A percentile compares a stretch with the other conserved stretches of the same genome.
phyloP scores from a whole-genome alignment of 2,888 invertebrate species.

The Melangyna quadrimaculata region DNA sequence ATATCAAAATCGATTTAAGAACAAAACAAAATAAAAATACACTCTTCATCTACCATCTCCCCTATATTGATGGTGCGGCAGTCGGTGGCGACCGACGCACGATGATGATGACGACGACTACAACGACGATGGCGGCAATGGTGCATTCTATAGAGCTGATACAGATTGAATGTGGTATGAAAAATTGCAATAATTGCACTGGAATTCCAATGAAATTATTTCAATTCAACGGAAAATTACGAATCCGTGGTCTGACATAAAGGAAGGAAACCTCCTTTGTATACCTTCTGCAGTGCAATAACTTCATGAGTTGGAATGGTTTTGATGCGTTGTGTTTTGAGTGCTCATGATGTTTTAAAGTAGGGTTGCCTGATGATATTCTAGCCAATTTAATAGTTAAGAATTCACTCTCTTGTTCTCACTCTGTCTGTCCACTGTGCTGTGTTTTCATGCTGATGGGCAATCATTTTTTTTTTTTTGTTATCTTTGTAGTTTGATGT shows the following conservation, averaged over 20 bases:
- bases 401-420: neutral
- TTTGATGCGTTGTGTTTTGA: constrained; percentile 10
- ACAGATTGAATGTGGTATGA: constrained; percentile 57
- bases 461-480: neutral
- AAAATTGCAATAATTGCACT: constrained; percentile 70
- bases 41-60: neutral
- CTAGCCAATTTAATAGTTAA: constrained; percentile 20
- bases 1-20: constrained; percentile 34
- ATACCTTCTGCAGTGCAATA: neutral
- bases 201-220: constrained; percentile 70
- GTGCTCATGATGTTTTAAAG: constrained; percentile 13
- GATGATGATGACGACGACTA: neutral
- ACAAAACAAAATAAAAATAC: constrained; percentile 12
- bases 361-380: neutral
- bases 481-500: constrained; percentile 6
- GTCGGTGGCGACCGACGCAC: neutral
- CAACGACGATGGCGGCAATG: neutral
- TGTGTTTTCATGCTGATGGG: constrained; percentile 1
- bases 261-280: neutral
- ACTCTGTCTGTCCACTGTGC: neutral
- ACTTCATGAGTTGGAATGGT: neutral
- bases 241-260: constrained; percentile 40
- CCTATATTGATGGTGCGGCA: neutral
- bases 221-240: constrained; percentile 64
- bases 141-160: constrained; percentile 16